Conservation (phyloP, 2,888 invertebrate species). For the Lasioglossum zephyrum region DNA sequence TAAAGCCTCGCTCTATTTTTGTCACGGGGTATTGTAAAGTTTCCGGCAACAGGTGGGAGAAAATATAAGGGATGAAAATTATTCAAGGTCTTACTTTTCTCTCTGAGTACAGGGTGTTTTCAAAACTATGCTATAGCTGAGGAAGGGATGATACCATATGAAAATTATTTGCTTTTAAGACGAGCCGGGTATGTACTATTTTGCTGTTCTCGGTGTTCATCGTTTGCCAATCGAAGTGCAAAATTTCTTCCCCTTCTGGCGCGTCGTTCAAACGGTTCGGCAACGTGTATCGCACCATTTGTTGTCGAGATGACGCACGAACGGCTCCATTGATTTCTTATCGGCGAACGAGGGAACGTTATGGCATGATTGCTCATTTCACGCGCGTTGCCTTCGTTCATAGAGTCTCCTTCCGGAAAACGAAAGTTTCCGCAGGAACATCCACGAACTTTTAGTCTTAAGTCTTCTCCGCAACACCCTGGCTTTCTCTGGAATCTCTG, state of each 20-base stretch:
- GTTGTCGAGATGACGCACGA: background rate
- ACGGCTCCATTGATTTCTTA: constrained; percentile 3
- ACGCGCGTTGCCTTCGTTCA: constrained; percentile 1
- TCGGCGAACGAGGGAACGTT: background rate
- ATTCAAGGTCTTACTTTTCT: too few species aligned
- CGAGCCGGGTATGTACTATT: background rate
- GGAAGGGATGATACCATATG: too few species aligned
- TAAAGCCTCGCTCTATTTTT: background rate
- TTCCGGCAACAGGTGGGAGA: too few species aligned
- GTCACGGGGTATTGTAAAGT: too few species aligned
- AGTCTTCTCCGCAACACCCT: background rate
- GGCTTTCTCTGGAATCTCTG: background rate
- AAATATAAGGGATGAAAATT: too few species aligned
- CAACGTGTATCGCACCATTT: background rate
- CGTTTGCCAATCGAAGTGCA: background rate
- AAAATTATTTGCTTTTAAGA: background rate
- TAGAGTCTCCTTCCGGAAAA: background rate
- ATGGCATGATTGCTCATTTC: background rate
- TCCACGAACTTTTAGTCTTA: background rate
- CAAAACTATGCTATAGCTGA: too few species aligned
- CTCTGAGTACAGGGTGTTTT: too few species aligned
- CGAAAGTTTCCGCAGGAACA: background rate
- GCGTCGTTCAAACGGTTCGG: background rate
- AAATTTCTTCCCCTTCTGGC: background rate
- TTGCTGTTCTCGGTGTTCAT: background rate